Conservation (phyloP, 2,113 vertebrate species). For the Acinonyx jubatus region DNA sequence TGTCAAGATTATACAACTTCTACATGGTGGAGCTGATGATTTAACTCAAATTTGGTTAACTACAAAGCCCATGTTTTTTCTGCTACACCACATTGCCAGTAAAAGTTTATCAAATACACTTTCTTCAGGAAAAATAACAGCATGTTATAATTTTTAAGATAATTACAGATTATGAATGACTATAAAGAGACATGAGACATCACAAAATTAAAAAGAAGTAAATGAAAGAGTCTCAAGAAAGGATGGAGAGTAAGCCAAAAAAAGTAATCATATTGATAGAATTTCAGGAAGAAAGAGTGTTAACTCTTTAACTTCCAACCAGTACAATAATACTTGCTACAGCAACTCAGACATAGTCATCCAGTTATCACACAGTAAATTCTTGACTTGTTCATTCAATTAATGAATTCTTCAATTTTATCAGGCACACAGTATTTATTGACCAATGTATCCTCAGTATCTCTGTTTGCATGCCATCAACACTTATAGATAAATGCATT, state of each 20-base stretch:
- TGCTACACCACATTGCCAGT: neutral
- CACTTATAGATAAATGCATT: neutral
- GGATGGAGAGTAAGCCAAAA: neutral
- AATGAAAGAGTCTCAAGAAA: neutral
- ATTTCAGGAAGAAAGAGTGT: neutral
- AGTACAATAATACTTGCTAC: neutral
- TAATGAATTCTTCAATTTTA: neutral
- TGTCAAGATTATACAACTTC: neutral
- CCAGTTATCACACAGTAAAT: neutral
- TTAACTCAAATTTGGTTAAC: neutral
- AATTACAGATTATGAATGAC: neutral
- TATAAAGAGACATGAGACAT: neutral
- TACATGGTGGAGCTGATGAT: neutral
- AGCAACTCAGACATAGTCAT: neutral
- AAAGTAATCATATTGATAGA: neutral
- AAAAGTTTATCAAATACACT: neutral
- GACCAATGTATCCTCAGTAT: neutral
- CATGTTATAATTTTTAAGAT: neutral
- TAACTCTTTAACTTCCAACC: neutral
- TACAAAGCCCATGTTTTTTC: neutral
- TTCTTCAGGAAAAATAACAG: neutral
- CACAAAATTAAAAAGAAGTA: neutral
- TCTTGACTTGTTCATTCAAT: neutral
- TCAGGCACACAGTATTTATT: neutral
- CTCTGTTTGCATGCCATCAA: neutral